phyloP scores from a whole-genome alignment of 2,888 invertebrate species.

The Calliphora vomitoria region DNA sequence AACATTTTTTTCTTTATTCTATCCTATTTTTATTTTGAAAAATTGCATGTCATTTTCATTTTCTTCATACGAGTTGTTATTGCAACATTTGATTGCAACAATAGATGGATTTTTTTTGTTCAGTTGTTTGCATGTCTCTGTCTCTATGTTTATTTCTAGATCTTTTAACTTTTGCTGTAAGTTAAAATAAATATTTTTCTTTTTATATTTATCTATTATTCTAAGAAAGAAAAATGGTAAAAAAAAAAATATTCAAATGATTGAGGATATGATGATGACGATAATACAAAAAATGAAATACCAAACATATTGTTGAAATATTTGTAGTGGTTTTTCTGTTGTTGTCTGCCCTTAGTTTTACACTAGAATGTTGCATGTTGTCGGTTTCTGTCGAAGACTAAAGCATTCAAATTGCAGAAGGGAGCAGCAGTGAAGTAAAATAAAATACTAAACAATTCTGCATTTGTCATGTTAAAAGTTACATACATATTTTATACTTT shows the following conservation, averaged over 20 bases:
- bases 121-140: slow-evolving; percentile 10
- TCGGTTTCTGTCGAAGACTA: slow-evolving; percentile 14
- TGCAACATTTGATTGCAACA: slow-evolving; percentile 52
- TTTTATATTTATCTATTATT: slow-evolving; percentile 58
- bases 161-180: slow-evolving; percentile 61
- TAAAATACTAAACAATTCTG: slow-evolving; percentile 52
- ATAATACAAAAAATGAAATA: slow-evolving; percentile 26
- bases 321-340: slow-evolving; percentile 46
- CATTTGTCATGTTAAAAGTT: slow-evolving; percentile 70
- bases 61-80: slow-evolving; percentile 11
- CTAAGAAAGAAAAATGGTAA: slow-evolving; percentile 12
- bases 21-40: slow-evolving; percentile 5
- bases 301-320: slow-evolving; percentile 55
- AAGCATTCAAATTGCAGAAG: slow-evolving; percentile 6
- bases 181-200: slow-evolving; percentile 69
- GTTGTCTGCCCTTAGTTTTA: slow-evolving; percentile 39
- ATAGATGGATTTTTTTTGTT: slow-evolving; percentile 29
- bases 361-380: slow-evolving; percentile 41
- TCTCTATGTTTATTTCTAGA: slow-evolving; percentile 27
- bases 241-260: slow-evolving; percentile 31
- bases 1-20: not conserved
- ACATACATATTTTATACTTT: slow-evolving; percentile 51
- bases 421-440: not conserved
- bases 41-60: slow-evolving; percentile 54
- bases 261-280: slow-evolving; percentile 33